These are phyloP conservation scores for Orestias chungarensis DNA, from an alignment of 2,797 vertebrate genomes.

Conservation along the genomic window DNA sequence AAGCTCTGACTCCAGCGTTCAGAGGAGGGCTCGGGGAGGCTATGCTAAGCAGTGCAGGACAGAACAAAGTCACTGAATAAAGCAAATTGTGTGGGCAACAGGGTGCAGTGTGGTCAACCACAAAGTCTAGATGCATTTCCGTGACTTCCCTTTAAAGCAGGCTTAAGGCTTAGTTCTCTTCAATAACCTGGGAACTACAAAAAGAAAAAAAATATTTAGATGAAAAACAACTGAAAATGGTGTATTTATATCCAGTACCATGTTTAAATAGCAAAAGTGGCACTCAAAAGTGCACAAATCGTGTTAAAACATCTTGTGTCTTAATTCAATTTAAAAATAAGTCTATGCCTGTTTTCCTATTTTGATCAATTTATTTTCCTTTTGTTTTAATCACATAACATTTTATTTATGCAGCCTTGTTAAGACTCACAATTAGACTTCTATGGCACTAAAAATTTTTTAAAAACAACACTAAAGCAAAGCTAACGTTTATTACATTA, in stretches of 20 bases:
- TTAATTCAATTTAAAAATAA: not conserved
- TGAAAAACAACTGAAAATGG: slow-evolving; percentile 14
- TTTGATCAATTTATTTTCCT: not conserved
- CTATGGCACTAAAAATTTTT: not conserved
- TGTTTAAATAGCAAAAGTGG: not conserved
- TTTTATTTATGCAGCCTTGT: not conserved
- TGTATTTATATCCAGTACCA: not conserved
- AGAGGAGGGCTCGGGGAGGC: slow-evolving; percentile 59
- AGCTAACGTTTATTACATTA: not conserved
- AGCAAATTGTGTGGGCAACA: slow-evolving; percentile 76
- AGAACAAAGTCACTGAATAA: slow-evolving; percentile 72
- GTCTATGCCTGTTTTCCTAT: not conserved
- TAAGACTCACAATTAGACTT: not conserved
- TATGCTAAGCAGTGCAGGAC: slow-evolving; percentile 66
- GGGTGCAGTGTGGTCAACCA: slow-evolving; percentile 68
- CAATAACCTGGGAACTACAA: slow-evolving; percentile 1
- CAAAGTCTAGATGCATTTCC: slow-evolving; percentile 70
- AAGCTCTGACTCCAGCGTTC: slow-evolving; percentile 48
- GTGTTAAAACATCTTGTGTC: not conserved
- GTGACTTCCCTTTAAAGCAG: slow-evolving; percentile 51
- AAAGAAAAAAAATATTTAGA: slow-evolving; percentile 16
- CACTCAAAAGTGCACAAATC: not conserved
- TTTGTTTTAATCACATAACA: not conserved
- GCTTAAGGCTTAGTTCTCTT: slow-evolving; percentile 30
- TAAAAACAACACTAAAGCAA: not conserved